A percentile compares a stretch with the other conserved stretches of the same genome.
phyloP scores from a whole-genome alignment of 1,140 invertebrate species.

The Saxidomus purpurata region DNA sequence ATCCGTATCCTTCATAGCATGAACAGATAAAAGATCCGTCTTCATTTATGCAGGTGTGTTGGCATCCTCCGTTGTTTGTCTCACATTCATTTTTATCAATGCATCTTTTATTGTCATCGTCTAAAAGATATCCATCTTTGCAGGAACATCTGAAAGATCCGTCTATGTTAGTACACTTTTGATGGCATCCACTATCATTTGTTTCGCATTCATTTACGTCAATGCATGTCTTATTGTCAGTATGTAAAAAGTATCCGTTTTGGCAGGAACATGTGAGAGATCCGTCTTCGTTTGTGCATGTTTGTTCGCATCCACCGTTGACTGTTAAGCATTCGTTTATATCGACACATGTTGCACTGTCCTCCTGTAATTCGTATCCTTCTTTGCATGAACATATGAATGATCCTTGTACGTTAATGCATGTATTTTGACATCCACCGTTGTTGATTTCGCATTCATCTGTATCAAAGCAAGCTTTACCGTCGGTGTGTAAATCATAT shows the following conservation, averaged over 20 bases:
- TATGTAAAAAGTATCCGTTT: not conserved
- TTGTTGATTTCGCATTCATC: not conserved
- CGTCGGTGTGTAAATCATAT: constrained; percentile 51
- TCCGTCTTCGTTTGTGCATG: not conserved
- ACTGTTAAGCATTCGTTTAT: not conserved
- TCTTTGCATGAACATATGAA: constrained; percentile 30
- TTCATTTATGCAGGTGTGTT: too few relatives aligned
- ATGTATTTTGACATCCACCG: not conserved
- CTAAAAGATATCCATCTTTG: too few relatives aligned
- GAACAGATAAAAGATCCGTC: too few relatives aligned
- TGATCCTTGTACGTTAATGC: not conserved
- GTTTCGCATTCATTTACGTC: too few relatives aligned
- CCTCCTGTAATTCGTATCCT: constrained; percentile 23
- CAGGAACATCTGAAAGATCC: not conserved
- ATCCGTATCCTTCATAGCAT: too few relatives aligned
- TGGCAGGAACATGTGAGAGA: not conserved
- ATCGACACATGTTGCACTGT: not conserved
- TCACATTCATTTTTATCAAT: too few relatives aligned
- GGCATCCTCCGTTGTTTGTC: too few relatives aligned
- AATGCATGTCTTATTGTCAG: not conserved
- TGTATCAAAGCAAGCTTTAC: constrained; percentile 9
- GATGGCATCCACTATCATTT: not conserved
- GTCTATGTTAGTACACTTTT: not conserved
- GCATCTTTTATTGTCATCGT: too few relatives aligned
- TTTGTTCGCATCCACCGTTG: not conserved